These are phyloP conservation scores for Oreochromis spilurus DNA, from an alignment of 2,113 vertebrate genomes.

Conservation along the genomic window DNA sequence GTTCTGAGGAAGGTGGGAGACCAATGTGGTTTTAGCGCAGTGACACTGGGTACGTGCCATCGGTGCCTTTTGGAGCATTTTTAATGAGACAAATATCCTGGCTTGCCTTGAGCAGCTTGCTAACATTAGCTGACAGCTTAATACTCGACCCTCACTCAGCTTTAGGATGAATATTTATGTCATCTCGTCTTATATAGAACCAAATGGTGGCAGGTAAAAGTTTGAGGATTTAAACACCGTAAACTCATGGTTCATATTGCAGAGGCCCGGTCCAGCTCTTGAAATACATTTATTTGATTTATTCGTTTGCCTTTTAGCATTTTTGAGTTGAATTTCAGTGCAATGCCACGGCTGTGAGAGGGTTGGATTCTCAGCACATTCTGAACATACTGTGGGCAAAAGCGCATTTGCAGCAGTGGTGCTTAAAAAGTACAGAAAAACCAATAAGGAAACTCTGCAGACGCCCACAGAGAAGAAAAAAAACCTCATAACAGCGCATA, in stretches of 20 bases:
- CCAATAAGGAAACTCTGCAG: neutral
- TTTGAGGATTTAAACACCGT: accelerated
- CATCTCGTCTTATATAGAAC: neutral
- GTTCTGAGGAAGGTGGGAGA: neutral
- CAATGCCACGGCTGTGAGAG: neutral
- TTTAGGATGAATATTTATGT: neutral
- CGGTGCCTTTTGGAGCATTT: neutral
- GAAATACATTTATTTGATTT: neutral
- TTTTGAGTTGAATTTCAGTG: neutral
- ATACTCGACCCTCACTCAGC: neutral
- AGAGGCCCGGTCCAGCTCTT: neutral
- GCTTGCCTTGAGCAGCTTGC: neutral
- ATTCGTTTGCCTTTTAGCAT: accelerated
- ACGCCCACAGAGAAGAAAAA: neutral
- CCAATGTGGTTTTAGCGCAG: neutral
- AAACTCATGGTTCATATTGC: neutral
- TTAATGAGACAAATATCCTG: neutral
- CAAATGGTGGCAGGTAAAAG: neutral
- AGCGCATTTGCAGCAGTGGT: neutral
- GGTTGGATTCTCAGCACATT: neutral
- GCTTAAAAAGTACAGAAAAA: neutral
- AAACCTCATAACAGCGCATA: accelerated
- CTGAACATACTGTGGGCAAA: neutral
- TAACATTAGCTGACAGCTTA: neutral
- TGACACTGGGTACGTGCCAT: neutral